Evolutionary conservation across 2,888 invertebrate species (phyloP), one percentile per base, ranked within the genome.

Genomic region (Hyposoter didymator): DNA sequence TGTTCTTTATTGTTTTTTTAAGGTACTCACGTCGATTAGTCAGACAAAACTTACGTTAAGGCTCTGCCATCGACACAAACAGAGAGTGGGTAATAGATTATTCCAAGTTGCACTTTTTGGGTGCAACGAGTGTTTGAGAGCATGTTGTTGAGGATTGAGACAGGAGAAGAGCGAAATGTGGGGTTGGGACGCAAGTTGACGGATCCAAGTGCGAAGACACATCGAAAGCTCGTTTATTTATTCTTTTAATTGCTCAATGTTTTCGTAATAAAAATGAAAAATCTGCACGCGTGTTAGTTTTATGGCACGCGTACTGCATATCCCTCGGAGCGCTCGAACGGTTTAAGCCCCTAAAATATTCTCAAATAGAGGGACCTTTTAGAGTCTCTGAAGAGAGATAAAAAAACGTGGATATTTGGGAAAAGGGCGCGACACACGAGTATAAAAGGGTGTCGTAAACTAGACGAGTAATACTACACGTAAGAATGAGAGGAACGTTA

Each of bases 381-480:
- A 79, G 72, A 73, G 67, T 32, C 69, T 47, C 55, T 17, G 22
- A n/a, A 59, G 47, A 47, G n/a, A 62, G 22, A 62, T 28, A 62
- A 72, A 72, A 74, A 78, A 32, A 39, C 10, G 74, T 66, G 75
- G 82, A 55, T 45, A 74, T 78, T 78, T 66, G 67, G 75, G 72
- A 76, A 79, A 72, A 75, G 67, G 72, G 76, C 72, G 73, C 66
- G 78, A 80, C 74, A 45, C 64, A 47, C 64, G 85, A 81, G 87
- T 87, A 39, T 39, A 87, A 82, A 88, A 88, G 82, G 78, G 35
- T 83, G 84, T 90, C 89, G 86, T 91, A 90, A 90, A 90, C 84
- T 89, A 88, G 88, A 89, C 90, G 88, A 89, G 89, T 90, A 86
- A 89, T 78, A 75, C 85, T 67, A 79, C 43, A 43, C 82, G 76